Base-by-base conservation (phyloP, 2,888 invertebrate genomes). In the Allacma fusca region DNA sequence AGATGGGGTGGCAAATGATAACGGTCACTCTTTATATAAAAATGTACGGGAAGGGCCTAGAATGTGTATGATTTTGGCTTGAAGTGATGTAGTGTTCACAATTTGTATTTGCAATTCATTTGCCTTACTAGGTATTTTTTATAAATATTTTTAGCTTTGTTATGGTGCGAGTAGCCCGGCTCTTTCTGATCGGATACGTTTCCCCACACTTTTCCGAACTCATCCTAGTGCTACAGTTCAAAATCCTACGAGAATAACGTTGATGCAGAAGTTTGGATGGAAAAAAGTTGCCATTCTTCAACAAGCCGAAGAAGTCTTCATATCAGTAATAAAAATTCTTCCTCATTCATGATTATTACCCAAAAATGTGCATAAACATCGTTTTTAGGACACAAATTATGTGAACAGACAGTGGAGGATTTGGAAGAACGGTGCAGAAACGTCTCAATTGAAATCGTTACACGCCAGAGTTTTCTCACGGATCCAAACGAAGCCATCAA, bases 151-250 rank as follows among this genome's bases (percentile, higher is more conserved):
- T 23, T 9, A 98, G 98, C 89, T 99, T 44, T 98, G 98, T 86
- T 99, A 99, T 88, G 99, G 99, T 68, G 98, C 98, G 40, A 98
- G 97, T 85, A 98, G 98, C 71, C 99, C 99, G 9, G 99, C 99
- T 4, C 89, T 99, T 75, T 98, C 98, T 44, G 97, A 99, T 88
- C 92, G 98, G 76, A 93, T 95, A 84, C 91, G 99, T 75, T 99
- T 99, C 87, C 98, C 98, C 21, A 99, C 98, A 9, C 91, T 99
- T 83, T 99, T 99, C 89, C 92, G 99, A 77, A 99, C 99, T 0
- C 99, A 99, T 88, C 99, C 99, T 1, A 98, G 98, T 28, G 99
- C 98, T 24, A 98, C 98, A 0, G 97, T 99, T 75, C 98, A 99
- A 88, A 98, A 98, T 88, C 98, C 98, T 0, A 97, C 97, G 19